Evolutionary conservation across 2,888 invertebrate species (phyloP).

Genomic region (Lissocephala sabroskyi): DNA sequence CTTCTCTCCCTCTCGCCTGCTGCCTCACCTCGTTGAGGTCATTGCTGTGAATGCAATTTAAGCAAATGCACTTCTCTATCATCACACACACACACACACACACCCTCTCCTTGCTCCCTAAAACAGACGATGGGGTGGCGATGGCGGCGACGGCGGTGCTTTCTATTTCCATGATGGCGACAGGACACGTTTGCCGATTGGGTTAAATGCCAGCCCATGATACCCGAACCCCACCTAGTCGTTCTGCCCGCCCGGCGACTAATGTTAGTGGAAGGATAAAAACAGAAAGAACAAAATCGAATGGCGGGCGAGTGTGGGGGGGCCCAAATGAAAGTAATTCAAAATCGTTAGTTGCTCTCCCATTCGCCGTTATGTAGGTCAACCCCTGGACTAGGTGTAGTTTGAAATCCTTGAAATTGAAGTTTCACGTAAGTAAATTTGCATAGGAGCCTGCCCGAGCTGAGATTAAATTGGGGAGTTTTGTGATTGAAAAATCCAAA

Average conservation of each 20-base stretch:
- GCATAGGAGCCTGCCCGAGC: no score
- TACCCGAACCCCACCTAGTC: no score
- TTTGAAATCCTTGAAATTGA: background rate
- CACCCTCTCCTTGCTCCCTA: background rate
- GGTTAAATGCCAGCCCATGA: no score
- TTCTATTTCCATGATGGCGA: no score
- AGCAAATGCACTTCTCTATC: constrained; percentile 1
- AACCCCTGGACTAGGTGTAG: no score
- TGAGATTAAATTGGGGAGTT: no score
- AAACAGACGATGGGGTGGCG: no score
- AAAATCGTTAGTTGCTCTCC: background rate
- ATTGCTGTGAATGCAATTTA: background rate
- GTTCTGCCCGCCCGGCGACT: background rate
- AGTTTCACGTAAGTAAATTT: no score
- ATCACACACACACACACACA: constrained; percentile 1
- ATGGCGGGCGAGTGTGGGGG: background rate
- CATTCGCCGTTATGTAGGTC: background rate
- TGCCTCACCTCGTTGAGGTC: background rate
- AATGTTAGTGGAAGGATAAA: background rate
- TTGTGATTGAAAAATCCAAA: no score
- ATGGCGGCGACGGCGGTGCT: no score
- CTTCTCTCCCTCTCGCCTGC: background rate
- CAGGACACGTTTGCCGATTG: no score
- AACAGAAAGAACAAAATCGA: background rate
- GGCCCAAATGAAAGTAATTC: background rate